Base-by-base conservation (phyloP, 2,797 vertebrate species). In the Ctenosaura bakeri region DNA sequence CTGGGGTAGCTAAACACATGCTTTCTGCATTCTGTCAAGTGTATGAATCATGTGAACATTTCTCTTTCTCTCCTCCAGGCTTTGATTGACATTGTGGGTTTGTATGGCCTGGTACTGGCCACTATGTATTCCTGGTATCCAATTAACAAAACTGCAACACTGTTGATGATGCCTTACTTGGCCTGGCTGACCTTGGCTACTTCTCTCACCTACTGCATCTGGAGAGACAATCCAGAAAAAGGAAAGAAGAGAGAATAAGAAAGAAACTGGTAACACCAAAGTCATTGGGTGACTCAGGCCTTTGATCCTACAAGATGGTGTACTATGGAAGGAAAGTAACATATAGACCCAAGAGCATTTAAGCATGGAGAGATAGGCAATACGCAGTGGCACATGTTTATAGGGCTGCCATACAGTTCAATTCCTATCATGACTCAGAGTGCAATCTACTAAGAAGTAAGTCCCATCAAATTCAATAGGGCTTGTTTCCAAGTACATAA, bases 111-210 rank as follows among this genome's bases (percentile, higher is more conserved):
- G 46, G 98, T 97, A 0, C 94, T 97, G 4, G 98, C 97, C 94
- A 98, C 96, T 0, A 94, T 97, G 92, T 95, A 97, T 94, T 98
- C 98, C 78, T 99, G 98, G 98, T 98, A 97, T 93, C 94, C 96
- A 83, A 94, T 99, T 93, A 99, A 96, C 97, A 96, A 96, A 88
- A 94, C 96, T 4, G 98, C 98, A 0, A 96, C 97, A 0, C 94
- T 98, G 93, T 97, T 99, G 87, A 95, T 98, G 97, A 94, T 96
- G 59, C 98, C 98, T 3, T 98, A 98, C 97, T 94, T 99, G 95
- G 95, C 98, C 92, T 99, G 98, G 98, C 97, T 99, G 92, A 98
- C 98, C 83, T 92, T 99, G 79, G 98, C 98, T 5, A 96, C 98
- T 16, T 92, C 96, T 74, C 98, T 99, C 80, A 98, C 97, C 92